Percentiles rank a stretch among this genome's conserved stretches.
Conservation (phyloP, 64 coral and sea anemone genomes). For the Montipora foliosa region DNA sequence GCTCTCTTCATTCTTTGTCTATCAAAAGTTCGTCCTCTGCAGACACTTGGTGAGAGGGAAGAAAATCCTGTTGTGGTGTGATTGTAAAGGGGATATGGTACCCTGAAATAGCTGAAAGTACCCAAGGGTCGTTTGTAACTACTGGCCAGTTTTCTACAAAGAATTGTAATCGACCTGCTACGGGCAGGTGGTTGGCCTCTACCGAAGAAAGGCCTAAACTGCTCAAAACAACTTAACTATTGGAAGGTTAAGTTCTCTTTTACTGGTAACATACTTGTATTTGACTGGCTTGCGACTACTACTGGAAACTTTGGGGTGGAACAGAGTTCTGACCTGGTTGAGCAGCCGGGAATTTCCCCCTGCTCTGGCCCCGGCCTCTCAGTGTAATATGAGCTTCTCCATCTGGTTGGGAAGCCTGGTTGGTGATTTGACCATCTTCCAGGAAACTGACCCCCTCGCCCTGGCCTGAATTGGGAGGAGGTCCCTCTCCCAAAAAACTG, state of each 20-base stretch:
- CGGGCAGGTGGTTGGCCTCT: not conserved
- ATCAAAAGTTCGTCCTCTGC: too few relatives aligned
- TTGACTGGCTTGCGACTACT: not conserved
- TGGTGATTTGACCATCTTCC: not conserved
- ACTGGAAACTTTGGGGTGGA: too few relatives aligned
- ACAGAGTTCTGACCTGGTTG: slow-evolving; percentile 12
- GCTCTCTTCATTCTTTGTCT: too few relatives aligned
- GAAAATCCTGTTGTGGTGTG: too few relatives aligned
- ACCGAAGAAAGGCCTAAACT: slow-evolving; percentile 17
- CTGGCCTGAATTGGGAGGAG: slow-evolving; percentile 34
- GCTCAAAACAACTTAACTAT: not conserved
- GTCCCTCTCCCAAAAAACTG: slow-evolving; percentile 43
- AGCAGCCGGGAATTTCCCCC: slow-evolving; percentile 10
- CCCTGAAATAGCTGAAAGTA: not conserved
- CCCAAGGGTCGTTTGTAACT: slow-evolving; percentile 52
- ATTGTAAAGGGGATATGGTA: too few relatives aligned
- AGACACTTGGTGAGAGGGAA: too few relatives aligned
- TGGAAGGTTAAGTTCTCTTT: slow-evolving; percentile 30
- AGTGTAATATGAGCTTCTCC: slow-evolving; percentile 13
- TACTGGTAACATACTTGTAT: slow-evolving; percentile 18
- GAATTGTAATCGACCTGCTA: slow-evolving; percentile 29
- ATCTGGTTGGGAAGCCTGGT: slow-evolving; percentile 3
- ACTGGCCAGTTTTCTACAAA: slow-evolving; percentile 49
- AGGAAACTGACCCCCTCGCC: slow-evolving; percentile 7
- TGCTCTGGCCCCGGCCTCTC: slow-evolving; percentile 19